These are phyloP conservation scores for Epinephelus cyanopodus DNA, from an alignment of 2,113 vertebrate genomes.

Conservation along the genomic window DNA sequence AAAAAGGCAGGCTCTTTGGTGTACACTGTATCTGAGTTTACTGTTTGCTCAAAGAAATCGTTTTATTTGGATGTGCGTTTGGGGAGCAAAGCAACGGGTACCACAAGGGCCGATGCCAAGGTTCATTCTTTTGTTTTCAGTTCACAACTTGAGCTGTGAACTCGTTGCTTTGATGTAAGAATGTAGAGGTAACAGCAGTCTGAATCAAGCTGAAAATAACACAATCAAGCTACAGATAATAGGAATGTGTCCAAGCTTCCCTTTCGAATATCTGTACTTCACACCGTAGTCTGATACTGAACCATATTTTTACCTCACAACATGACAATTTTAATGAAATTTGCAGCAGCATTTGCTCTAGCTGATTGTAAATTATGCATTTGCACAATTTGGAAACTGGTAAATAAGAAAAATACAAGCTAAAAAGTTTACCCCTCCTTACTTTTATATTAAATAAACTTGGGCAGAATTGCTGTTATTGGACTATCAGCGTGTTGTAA, in stretches of 20 bases:
- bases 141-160: not conserved
- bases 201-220: slow-evolving; percentile 5
- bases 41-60: not conserved
- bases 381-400: not conserved
- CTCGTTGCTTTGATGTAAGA: not conserved
- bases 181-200: not conserved
- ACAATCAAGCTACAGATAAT: not conserved
- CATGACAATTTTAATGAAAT: not conserved
- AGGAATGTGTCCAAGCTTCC: not conserved
- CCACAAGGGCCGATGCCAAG: not conserved
- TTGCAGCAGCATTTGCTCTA: not conserved
- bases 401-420: not conserved
- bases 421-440: not conserved
- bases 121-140: not conserved
- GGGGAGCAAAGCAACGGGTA: not conserved
- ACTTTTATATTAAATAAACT: not conserved
- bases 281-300: not conserved
- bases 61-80: not conserved
- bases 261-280: not conserved
- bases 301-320: no score
- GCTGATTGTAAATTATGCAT: not conserved
- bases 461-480: not conserved
- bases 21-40: not conserved
- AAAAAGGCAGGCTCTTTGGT: slow-evolving; percentile 2
- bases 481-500: not conserved